Evolutionary conservation across 2,113 vertebrate species (phyloP).

Genomic region (Scalopus aquaticus): DNA sequence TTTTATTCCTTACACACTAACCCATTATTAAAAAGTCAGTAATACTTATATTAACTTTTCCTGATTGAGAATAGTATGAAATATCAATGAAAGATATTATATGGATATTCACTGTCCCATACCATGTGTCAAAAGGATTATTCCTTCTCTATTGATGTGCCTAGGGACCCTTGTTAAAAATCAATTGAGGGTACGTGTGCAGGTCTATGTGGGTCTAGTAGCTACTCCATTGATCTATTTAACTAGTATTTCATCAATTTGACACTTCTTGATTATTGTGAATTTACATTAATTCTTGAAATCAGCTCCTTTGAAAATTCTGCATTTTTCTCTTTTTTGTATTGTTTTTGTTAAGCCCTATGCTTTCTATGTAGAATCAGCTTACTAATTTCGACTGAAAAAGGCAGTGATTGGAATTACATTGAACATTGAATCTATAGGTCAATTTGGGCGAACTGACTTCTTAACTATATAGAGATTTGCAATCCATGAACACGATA

Average conservation of each 20-base stretch:
- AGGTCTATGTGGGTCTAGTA: neutral
- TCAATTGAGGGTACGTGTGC: neutral
- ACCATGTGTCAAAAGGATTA: neutral
- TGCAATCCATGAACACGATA: neutral
- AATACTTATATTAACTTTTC: neutral
- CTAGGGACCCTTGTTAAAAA: neutral
- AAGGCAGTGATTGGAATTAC: neutral
- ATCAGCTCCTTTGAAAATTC: neutral
- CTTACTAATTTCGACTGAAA: neutral
- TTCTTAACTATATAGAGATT: neutral
- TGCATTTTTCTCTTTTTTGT: neutral
- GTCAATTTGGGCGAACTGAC: neutral
- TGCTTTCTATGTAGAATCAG: neutral
- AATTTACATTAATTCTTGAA: conserved; percentile 20
- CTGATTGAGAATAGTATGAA: neutral
- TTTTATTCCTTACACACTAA: neutral
- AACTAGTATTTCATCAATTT: neutral
- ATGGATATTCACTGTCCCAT: neutral
- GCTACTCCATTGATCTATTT: neutral
- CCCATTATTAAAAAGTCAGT: neutral
- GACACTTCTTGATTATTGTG: neutral
- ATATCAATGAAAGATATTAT: neutral
- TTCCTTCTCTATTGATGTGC: neutral
- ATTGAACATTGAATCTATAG: neutral
- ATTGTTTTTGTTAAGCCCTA: neutral